Conservation (phyloP, 2,113 vertebrate genomes). For the Turdus rufiventris region DNA sequence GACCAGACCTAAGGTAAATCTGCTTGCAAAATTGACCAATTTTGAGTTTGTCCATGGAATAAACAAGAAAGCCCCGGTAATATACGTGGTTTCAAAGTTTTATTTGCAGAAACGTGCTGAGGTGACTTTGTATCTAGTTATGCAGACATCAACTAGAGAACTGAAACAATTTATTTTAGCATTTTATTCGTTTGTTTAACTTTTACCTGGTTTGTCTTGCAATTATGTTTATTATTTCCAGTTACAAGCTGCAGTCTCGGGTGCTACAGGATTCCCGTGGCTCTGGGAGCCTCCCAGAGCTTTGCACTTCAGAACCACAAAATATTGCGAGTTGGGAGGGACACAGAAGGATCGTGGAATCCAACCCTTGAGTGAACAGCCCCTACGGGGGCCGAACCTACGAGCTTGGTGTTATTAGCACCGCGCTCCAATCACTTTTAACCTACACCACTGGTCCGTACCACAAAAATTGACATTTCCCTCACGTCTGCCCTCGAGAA, state of each 20-base stretch:
- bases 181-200: background rate
- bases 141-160: background rate
- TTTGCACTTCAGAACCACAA: background rate
- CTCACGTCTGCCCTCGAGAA: background rate
- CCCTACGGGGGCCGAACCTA: accelerated
- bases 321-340: background rate
- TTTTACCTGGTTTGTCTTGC: background rate
- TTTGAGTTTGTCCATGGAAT: background rate
- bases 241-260: background rate
- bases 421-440: background rate
- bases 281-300: background rate
- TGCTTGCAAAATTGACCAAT: background rate
- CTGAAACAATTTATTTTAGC: background rate
- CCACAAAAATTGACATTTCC: accelerated
- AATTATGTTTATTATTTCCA: background rate
- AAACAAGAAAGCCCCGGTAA: background rate
- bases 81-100: background rate
- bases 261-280: background rate
- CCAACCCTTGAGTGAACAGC: accelerated
- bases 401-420: background rate
- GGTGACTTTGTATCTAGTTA: background rate
- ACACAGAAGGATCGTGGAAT: no score
- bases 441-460: background rate
- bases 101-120: background rate
- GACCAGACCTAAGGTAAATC: background rate